Conservation (phyloP, 2,113 vertebrate species). For the Myxocyprinus asiaticus region DNA sequence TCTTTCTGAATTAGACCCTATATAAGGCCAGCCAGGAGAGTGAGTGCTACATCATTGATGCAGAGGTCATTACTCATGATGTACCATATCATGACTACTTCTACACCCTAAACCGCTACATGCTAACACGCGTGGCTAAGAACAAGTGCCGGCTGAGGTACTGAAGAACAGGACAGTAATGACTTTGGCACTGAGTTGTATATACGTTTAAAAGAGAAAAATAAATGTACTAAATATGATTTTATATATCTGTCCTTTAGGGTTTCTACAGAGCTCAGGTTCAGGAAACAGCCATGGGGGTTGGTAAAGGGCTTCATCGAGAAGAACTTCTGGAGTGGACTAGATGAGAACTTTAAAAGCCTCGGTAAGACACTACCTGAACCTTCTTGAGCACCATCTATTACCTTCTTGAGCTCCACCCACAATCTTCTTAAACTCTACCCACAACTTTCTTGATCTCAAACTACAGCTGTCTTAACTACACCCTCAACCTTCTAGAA, state of each 20-base stretch:
- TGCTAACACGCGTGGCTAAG: constrained; percentile 91
- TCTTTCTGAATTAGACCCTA: constrained; percentile 80
- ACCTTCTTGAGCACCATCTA: no score
- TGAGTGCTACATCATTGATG: constrained; percentile 95
- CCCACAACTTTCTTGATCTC: neutral
- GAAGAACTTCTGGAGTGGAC: constrained; percentile 98
- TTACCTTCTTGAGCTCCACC: no score
- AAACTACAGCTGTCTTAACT: no score
- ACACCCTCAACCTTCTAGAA: no score
- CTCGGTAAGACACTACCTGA: constrained; percentile 75
- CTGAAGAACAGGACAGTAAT: neutral
- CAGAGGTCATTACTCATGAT: constrained; percentile 97
- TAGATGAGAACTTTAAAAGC: constrained; percentile 96
- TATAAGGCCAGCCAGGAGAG: constrained; percentile 98
- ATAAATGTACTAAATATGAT: no score
- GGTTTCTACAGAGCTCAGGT: constrained; percentile 95
- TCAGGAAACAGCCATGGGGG: constrained; percentile 97
- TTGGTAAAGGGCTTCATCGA: constrained; percentile 98
- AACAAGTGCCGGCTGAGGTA: constrained; percentile 97
- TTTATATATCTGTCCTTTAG: constrained; percentile 60
- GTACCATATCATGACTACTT: constrained; percentile 99
- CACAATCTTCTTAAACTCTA: no score
- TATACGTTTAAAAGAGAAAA: no score
- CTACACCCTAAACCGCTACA: constrained; percentile 98
- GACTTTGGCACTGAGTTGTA: no score